Conservation (phyloP, 2,888 invertebrate species). For the Tipula helvola region DNA sequence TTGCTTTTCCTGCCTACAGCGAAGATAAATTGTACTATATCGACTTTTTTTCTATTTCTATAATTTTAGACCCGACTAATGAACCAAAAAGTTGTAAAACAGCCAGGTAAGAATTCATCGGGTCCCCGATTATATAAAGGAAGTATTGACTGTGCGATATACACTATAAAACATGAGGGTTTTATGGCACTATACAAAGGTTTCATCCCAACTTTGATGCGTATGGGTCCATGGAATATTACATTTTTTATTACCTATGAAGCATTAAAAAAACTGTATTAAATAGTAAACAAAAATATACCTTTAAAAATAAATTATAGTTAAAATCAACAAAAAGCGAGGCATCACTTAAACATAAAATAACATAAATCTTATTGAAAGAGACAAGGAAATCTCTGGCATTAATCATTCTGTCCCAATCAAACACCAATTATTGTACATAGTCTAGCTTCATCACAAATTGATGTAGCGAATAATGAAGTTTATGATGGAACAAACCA, state of each 20-base stretch:
- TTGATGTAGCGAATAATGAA: too few species aligned
- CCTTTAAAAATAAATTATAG: background rate
- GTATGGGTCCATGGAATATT: slow-evolving; percentile 96
- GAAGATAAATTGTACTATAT: too few species aligned
- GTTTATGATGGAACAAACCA: too few species aligned
- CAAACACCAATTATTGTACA: too few species aligned
- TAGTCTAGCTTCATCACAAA: too few species aligned
- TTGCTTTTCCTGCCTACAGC: too few species aligned
- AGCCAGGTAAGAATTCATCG: slow-evolving; percentile 27
- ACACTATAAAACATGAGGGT: slow-evolving; percentile 82
- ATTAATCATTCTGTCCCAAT: too few species aligned
- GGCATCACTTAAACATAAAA: too few species aligned
- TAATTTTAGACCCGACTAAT: slow-evolving; percentile 74
- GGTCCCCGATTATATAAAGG: slow-evolving; percentile 56
- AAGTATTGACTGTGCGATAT: slow-evolving; percentile 68
- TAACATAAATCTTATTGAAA: too few species aligned
- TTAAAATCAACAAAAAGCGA: background rate
- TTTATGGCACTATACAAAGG: slow-evolving; percentile 83
- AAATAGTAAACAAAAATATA: slow-evolving; percentile 4
- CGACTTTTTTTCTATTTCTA: background rate
- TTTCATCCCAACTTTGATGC: slow-evolving; percentile 87
- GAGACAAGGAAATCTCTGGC: too few species aligned
- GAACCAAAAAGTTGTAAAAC: slow-evolving; percentile 63
- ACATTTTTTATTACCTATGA: slow-evolving; percentile 93
- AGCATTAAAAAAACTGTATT: slow-evolving; percentile 68